phyloP scores from a whole-genome alignment of 2,113 vertebrate genomes.

The Mastomys coucha region DNA sequence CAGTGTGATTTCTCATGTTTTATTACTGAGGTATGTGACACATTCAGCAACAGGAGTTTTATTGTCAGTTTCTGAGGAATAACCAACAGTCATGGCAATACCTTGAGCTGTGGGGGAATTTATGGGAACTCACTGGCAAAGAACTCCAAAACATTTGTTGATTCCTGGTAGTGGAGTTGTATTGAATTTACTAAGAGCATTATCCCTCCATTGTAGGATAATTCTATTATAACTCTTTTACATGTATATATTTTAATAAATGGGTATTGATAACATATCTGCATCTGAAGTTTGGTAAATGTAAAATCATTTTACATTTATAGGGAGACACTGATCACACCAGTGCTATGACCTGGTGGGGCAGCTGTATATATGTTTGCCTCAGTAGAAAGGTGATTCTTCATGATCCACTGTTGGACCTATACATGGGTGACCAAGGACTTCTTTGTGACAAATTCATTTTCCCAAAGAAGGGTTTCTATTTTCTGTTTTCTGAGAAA shows the following conservation, averaged over 20 bases:
- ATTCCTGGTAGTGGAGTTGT: not conserved
- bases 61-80: not conserved
- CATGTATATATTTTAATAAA: not conserved
- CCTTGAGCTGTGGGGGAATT: not conserved
- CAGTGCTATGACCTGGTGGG: too few relatives aligned
- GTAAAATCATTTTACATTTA: too few relatives aligned
- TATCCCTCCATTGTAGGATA: not conserved
- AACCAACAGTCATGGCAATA: not conserved
- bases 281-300: not conserved
- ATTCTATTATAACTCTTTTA: not conserved
- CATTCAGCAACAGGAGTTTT: not conserved
- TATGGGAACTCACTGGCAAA: not conserved
- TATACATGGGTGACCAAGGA: not conserved
- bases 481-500: not conserved
- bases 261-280: not conserved
- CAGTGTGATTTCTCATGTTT: not conserved
- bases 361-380: fast-evolving
- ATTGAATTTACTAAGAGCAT: not conserved
- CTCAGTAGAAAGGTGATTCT: not conserved
- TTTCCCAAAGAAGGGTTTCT: not conserved
- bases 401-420: not conserved
- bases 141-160: not conserved
- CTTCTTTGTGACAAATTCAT: not conserved
- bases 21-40: not conserved
- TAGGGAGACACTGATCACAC: not conserved